phyloP scores from a whole-genome alignment of 2,113 vertebrate species.

The Heliornis fulica region DNA sequence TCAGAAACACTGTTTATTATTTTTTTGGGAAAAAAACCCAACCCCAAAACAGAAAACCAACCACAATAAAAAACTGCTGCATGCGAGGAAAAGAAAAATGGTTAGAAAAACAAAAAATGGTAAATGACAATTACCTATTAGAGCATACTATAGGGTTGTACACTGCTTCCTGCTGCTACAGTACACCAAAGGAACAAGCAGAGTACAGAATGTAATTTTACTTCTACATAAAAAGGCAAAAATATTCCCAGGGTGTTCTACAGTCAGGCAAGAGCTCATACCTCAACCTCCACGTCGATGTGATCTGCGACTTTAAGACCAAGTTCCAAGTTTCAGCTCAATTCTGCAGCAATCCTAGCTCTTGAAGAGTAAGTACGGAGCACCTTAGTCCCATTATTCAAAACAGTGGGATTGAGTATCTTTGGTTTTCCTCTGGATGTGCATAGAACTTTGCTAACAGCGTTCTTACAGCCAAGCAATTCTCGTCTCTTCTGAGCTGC shows the following conservation, averaged over 20 bases:
- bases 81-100: neutral
- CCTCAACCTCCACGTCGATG: fast-evolving
- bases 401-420: neutral
- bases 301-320: neutral
- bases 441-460: neutral
- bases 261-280: neutral
- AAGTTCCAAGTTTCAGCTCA: neutral
- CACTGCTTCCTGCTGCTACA: neutral
- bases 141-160: neutral
- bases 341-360: neutral
- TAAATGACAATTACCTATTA: neutral
- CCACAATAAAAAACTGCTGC: neutral
- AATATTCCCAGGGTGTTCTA: neutral
- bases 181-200: neutral
- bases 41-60: neutral
- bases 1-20: neutral
- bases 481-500: neutral
- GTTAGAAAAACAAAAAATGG: neutral
- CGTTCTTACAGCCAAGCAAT: neutral
- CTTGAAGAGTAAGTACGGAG: neutral
- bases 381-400: neutral
- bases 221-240: neutral
- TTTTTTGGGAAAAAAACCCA: neutral
- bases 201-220: neutral
- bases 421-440: neutral